Evolutionary conservation across 2,113 vertebrate genomes (phyloP).

Genomic region (Megaceryle torquata): DNA sequence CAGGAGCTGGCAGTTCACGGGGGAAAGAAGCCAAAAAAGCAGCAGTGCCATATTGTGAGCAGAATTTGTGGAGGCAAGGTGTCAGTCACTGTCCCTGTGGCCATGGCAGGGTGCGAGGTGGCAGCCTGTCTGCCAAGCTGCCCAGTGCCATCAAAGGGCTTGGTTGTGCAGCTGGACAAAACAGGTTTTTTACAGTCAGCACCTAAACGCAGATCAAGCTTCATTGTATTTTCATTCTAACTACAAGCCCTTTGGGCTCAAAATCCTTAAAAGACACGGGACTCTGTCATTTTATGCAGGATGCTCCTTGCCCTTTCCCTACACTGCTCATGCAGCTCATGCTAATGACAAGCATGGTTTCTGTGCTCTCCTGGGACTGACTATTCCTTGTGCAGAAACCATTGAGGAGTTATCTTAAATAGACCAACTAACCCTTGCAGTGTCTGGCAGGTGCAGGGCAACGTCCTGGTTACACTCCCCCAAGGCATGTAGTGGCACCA

Average conservation of each 20-base stretch:
- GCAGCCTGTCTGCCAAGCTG: background rate
- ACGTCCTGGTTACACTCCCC: background rate
- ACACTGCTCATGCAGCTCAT: background rate
- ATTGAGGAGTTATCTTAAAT: background rate
- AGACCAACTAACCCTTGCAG: background rate
- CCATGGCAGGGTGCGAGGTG: accelerated
- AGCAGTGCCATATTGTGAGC: background rate
- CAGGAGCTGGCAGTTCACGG: background rate
- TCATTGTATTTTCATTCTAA: background rate
- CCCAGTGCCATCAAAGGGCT: background rate
- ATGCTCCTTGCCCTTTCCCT: background rate
- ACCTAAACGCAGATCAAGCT: background rate
- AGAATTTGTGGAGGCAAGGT: accelerated
- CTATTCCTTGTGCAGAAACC: background rate
- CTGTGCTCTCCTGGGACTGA: background rate
- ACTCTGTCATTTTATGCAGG: background rate
- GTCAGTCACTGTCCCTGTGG: accelerated
- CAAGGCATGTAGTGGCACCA: accelerated
- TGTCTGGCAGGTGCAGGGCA: background rate
- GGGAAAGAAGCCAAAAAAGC: background rate
- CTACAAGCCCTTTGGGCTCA: background rate
- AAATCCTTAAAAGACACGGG: background rate
- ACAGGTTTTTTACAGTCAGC: background rate
- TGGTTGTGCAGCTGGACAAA: background rate
- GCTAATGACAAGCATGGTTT: background rate